phyloP scores from a whole-genome alignment of 2,113 vertebrate species.

The Petaurus breviceps region DNA sequence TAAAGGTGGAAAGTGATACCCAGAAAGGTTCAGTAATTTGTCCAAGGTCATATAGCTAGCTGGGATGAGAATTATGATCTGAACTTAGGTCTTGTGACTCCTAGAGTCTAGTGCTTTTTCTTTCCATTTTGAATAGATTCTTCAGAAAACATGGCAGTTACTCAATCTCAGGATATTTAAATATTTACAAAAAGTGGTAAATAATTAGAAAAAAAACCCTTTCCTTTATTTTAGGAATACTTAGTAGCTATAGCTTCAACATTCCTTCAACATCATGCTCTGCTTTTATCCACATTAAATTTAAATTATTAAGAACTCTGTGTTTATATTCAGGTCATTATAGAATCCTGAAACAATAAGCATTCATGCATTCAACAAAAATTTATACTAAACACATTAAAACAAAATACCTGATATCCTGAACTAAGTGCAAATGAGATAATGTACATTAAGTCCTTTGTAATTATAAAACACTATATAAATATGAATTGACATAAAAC shows the following conservation, averaged over 20 bases:
- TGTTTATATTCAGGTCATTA: not conserved
- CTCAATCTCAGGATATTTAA: not conserved
- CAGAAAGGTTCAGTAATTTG: no score
- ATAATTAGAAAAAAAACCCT: not conserved
- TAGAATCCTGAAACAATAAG: not conserved
- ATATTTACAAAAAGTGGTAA: not conserved
- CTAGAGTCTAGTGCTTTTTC: not conserved
- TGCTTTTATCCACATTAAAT: not conserved
- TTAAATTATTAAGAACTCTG: not conserved
- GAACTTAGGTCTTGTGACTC: not conserved
- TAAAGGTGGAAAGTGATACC: no score
- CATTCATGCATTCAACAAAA: not conserved
- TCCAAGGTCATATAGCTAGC: no score
- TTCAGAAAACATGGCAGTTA: not conserved
- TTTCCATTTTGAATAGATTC: not conserved
- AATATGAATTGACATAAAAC: not conserved
- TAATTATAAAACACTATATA: not conserved
- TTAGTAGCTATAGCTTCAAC: not conserved
- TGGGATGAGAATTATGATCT: not conserved
- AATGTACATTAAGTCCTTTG: not conserved
- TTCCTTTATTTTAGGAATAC: not conserved
- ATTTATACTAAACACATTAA: not conserved
- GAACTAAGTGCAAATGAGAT: not conserved
- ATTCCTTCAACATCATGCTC: not conserved
- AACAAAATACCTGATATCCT: not conserved